Base-by-base conservation (phyloP, 2,888 invertebrate species). In the Encarsia formosa region DNA sequence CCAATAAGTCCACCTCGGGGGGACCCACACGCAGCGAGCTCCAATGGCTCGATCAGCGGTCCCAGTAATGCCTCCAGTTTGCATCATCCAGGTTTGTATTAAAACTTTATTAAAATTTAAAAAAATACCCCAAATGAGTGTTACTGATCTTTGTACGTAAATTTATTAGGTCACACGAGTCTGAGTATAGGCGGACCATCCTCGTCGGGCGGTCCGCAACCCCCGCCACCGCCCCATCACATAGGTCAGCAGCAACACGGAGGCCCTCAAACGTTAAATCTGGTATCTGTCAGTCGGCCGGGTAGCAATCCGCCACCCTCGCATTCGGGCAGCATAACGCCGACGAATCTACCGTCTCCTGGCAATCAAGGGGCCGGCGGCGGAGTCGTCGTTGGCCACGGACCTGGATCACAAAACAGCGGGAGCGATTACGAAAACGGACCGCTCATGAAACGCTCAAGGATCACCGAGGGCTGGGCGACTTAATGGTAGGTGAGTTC, bases 1-100 rank as follows among this genome's bases (percentile, higher is more conserved):
- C 95, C 95, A 22, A 92, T 94, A 70, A 94, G 94, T 61, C 95
- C 95, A 37, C 93, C 93, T 3, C 83, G 94, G 58, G 92, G 90
- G 66, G 86, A 86, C 64, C 87, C 85, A 64, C 77, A 68, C 60
- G 60, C 70, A 55, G 61, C 69, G 63, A 62, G 69, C 56, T 64
- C 71, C 58, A 69, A 67, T 62, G 63, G 68, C 60, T 49, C 65
- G 53, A 20, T 50, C 18, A 78, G 78, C 59, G 76, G 57, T 52
- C 73, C 62, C 46, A 66, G 61, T 69, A 72, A 76, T 67, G 79
- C 79, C 59, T 46, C 53, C 59, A 78, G 69, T n/a, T 76, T 78
- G 22, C 75, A 76, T 32, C 56, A 50, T 41, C 51, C 55, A 3
- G 56, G 56, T 56, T 2, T 42, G 56, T 46, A 20, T 26, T 2